Percentiles rank a stretch among this genome's conserved stretches.
phyloP scores from a whole-genome alignment of 2,113 vertebrate genomes.

The Misgurnus mizolepis region DNA sequence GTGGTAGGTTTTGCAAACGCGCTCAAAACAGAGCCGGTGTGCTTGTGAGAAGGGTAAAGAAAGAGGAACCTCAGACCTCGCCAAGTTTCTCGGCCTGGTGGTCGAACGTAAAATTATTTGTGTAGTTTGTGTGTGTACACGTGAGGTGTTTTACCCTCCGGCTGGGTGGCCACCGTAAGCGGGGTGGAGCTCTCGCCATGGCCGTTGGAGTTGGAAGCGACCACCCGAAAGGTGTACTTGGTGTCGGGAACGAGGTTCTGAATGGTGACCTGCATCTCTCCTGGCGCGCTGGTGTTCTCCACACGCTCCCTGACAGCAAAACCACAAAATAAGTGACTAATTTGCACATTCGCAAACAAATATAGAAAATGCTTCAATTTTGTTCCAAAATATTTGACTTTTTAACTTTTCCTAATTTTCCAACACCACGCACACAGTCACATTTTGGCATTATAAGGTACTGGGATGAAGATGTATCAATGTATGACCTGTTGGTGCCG shows the following conservation, averaged over 20 bases:
- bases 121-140: slow-evolving; percentile 21
- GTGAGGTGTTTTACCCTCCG: slow-evolving; percentile 81
- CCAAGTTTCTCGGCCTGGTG: not conserved
- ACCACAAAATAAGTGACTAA: not conserved
- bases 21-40: slow-evolving; percentile 27
- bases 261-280: slow-evolving; percentile 93
- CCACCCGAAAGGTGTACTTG: slow-evolving; percentile 90
- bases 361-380: too few relatives aligned
- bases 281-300: slow-evolving; percentile 88
- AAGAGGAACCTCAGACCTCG: slow-evolving; percentile 24
- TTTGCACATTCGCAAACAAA: not conserved
- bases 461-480: not conserved
- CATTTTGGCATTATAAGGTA: too few relatives aligned
- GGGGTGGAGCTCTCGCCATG: slow-evolving; percentile 86
- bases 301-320: slow-evolving; percentile 84
- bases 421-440: too few relatives aligned
- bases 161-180: slow-evolving; percentile 92
- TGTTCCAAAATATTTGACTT: too few relatives aligned
- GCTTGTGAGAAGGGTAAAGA: not conserved
- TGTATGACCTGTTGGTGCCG: slow-evolving; percentile 82
- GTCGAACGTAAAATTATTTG: not conserved
- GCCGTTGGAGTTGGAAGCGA: slow-evolving; percentile 89
- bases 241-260: slow-evolving; percentile 94
- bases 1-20: slow-evolving; percentile 15
- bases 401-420: too few relatives aligned